Conservation (phyloP, 64 coral and sea anemone genomes). For the Montipora capricornis region DNA sequence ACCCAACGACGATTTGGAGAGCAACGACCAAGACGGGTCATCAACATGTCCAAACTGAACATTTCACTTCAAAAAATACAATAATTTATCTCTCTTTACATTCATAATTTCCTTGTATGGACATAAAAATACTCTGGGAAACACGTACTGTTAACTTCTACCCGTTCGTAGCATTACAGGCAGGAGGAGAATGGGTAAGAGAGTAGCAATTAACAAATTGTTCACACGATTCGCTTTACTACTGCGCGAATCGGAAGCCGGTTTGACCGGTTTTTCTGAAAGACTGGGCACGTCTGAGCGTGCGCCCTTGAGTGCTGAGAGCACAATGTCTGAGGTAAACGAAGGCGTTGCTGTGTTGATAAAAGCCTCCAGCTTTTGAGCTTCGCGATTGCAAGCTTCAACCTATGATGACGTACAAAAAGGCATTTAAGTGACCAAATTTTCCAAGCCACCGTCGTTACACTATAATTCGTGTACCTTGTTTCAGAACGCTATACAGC, state of each 20-base stretch:
- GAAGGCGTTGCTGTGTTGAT: slow-evolving; percentile 89
- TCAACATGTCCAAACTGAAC: neutral
- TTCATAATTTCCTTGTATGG: slow-evolving; percentile 5
- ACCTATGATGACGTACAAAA: slow-evolving; percentile 70
- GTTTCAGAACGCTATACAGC: too few species aligned
- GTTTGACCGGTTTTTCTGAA: neutral
- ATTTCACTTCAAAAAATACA: slow-evolving; percentile 29
- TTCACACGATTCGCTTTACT: slow-evolving; percentile 15
- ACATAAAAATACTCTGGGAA: slow-evolving; percentile 48
- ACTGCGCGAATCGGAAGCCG: neutral
- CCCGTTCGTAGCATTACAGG: slow-evolving; percentile 39
- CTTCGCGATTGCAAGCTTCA: slow-evolving; percentile 91
- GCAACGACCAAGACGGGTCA: neutral
- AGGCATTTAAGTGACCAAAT: neutral
- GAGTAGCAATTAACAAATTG: slow-evolving; percentile 14
- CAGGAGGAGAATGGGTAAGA: slow-evolving; percentile 27
- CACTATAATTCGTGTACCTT: too few species aligned
- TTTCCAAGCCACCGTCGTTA: neutral
- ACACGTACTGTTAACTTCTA: slow-evolving; percentile 28
- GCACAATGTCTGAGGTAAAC: slow-evolving; percentile 89
- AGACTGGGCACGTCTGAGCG: slow-evolving; percentile 63
- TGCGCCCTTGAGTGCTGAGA: slow-evolving; percentile 83
- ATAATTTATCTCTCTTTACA: slow-evolving; percentile 56
- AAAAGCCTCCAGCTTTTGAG: slow-evolving; percentile 91
- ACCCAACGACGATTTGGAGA: neutral